Conservation (phyloP, 1,140 invertebrate genomes). For the Chironomus striatipennis region DNA sequence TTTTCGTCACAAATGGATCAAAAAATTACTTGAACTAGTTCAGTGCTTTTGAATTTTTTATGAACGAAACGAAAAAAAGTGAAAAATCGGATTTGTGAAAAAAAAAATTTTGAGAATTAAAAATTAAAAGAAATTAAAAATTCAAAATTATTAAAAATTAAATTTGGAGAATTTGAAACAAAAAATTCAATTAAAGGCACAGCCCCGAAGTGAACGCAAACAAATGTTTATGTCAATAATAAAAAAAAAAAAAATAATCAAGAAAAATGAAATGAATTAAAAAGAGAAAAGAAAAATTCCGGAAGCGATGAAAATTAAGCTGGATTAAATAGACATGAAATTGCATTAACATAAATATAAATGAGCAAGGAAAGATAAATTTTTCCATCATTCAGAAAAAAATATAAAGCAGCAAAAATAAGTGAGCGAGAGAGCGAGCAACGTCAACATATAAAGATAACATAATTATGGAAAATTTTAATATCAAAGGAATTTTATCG, state of each 20-base stretch:
- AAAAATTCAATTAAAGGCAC: background rate
- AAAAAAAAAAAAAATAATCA: background rate
- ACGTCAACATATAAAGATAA: background rate
- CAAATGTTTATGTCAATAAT: background rate
- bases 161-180: background rate
- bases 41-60: background rate
- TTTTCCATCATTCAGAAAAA: too few species aligned
- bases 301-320: slow-evolving; percentile 7
- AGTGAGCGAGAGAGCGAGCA: background rate
- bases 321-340: slow-evolving; percentile 13
- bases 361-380: background rate
- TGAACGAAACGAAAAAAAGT: background rate
- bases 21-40: background rate
- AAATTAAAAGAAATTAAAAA: background rate
- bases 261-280: background rate
- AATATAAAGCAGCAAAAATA: background rate
- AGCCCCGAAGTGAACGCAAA: background rate
- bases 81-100: background rate
- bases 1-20: background rate
- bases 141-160: background rate
- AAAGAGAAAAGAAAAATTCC: background rate
- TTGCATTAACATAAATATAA: slow-evolving; percentile 14
- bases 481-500: slow-evolving; percentile 23
- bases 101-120: background rate
- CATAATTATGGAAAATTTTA: slow-evolving; percentile 22